These are phyloP conservation scores for Drosophila erecta DNA, from an alignment of 1,140 invertebrate genomes.

Conservation along the genomic window DNA sequence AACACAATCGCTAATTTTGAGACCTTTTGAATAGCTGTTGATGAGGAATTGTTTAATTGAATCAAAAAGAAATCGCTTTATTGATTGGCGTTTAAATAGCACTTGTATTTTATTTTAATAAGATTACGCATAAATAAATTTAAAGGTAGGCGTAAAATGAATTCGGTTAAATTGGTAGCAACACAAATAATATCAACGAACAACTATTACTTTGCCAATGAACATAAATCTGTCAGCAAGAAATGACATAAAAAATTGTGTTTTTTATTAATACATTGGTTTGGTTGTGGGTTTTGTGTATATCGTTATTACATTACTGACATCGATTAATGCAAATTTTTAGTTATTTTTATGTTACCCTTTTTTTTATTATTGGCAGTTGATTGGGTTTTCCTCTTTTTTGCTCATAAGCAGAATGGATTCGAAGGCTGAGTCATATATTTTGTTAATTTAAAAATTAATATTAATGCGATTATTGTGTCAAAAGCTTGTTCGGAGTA, in stretches of 20 bases:
- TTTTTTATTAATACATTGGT: slow-evolving; percentile 7
- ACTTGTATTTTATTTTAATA: not conserved
- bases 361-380: slow-evolving; percentile 15
- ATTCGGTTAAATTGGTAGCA: no score
- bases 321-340: slow-evolving; percentile 54
- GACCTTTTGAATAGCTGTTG: slow-evolving; percentile 26
- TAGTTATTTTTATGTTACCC: slow-evolving; percentile 44
- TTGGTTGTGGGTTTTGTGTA: slow-evolving; percentile 33
- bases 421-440: slow-evolving; percentile 13
- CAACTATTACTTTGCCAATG: slow-evolving; percentile 58
- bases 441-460: slow-evolving; percentile 33
- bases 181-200: slow-evolving; percentile 15
- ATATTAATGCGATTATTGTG: slow-evolving; percentile 25
- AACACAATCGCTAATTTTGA: slow-evolving; percentile 25
- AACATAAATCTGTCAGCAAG: slow-evolving; percentile 79
- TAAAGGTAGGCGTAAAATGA: not conserved
- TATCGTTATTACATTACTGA: slow-evolving; percentile 55
- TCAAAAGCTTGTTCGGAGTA: slow-evolving; percentile 11
- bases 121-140: not conserved
- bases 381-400: slow-evolving; percentile 38
- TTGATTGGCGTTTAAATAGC: slow-evolving; percentile 1
- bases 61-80: slow-evolving; percentile 22
- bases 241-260: slow-evolving; percentile 69
- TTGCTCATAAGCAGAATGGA: slow-evolving; percentile 28
- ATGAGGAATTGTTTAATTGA: slow-evolving; percentile 27